Base-by-base conservation (phyloP, 2,113 vertebrate species). In the Dicaeum eximium region DNA sequence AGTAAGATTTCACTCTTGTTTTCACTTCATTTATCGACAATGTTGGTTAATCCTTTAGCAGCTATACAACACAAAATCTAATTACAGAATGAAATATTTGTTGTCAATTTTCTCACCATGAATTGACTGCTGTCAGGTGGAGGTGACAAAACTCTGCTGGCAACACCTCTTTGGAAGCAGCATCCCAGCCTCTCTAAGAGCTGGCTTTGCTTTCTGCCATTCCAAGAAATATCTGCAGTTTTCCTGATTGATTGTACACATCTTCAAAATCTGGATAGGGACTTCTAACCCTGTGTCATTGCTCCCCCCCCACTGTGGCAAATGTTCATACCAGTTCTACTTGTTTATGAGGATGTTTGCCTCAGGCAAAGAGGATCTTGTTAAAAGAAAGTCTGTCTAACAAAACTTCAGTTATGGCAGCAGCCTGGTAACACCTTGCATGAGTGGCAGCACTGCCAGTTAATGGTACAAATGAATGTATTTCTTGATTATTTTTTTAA, bases 291-390 rank as follows among this genome's bases (percentile, higher is more conserved):
- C 10, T n/a, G n/a, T 19, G 17, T 65, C 60, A 13, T 6, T 25
- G 6, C 31, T 66, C 5, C 21, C 3, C 7, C 8, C 20, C 20
- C 9, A 0, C 30, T 42, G 2, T 10, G 24, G 28, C 69, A 24
- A 48, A 27, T 19, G 6, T 31, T 30, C 25, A 7, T 54, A 23
- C 8, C 40, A 40, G 9, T 48, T 69, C 31, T 51, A 23, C 31
- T 16, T 69, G 4, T 61, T 75, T 51, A 19, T 1, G 2, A 44
- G 19, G 25, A 12, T 42, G 21, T 24, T 87, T 73, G 27, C 33
- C 8, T 7, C 35, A 56, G 62, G 24, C 18, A 45, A 60, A 51
- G 28, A 37, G 19, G 25, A 30, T 62, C 33, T 21, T 45, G 44
- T 20, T 81, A 7, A 33, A 80, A 50, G 47, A 50, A 64, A 48